Evolutionary conservation across 2,113 vertebrate species (phyloP).

Genomic region (Malurus elegans): DNA sequence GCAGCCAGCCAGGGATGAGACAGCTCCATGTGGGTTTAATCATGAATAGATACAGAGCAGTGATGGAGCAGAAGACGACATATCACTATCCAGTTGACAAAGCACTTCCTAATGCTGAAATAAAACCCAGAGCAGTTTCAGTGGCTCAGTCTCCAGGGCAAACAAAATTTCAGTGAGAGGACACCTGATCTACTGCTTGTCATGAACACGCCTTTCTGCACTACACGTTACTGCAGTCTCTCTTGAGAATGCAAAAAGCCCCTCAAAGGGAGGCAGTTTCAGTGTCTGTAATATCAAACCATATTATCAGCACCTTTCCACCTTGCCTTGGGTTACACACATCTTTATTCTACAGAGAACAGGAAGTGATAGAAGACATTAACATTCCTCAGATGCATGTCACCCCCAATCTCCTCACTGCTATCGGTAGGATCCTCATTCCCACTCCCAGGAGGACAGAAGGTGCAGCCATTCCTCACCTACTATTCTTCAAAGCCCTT

Average conservation of each 20-base stretch:
- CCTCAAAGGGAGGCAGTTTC: not conserved
- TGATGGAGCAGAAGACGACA: not conserved
- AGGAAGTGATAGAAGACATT: not conserved
- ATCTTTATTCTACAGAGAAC: not conserved
- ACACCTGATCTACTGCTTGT: not conserved
- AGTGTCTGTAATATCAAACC: not conserved
- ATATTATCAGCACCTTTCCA: not conserved
- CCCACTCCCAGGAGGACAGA: not conserved
- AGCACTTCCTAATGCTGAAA: not conserved
- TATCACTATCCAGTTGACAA: not conserved
- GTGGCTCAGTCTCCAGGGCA: not conserved
- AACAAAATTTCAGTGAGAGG: not conserved
- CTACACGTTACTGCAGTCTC: not conserved
- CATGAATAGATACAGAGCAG: not conserved
- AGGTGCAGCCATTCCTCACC: not conserved
- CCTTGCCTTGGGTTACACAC: not conserved
- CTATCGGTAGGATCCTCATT: not conserved
- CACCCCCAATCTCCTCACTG: not conserved
- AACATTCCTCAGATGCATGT: not conserved
- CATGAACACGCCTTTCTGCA: fast-evolving
- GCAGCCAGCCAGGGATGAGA: not conserved
- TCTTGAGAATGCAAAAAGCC: not conserved
- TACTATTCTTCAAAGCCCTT: not conserved
- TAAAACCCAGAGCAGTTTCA: not conserved
- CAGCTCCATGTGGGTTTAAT: not conserved